Conservation (phyloP, 2,888 invertebrate species). For the Coleophora flavipennella region DNA sequence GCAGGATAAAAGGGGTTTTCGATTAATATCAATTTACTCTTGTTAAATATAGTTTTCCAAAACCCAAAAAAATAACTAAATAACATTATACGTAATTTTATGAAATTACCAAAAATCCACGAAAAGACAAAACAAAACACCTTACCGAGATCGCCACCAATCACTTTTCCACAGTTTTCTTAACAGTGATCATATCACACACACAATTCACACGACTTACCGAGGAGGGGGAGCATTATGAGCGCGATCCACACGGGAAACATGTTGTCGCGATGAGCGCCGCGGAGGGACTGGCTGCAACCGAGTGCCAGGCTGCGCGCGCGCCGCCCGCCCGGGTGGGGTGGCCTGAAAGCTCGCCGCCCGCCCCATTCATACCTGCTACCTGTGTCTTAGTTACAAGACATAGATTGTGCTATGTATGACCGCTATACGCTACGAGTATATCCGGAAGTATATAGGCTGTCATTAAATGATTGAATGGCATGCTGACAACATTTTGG, state of each 20-base stretch:
- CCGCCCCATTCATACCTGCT: constrained; percentile 21
- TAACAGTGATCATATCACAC: not conserved
- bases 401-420: too few relatives aligned
- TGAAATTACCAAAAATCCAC: too few relatives aligned
- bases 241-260: constrained; percentile 63
- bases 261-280: constrained; percentile 62
- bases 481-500: too few relatives aligned
- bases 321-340: constrained; percentile 18
- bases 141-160: not conserved
- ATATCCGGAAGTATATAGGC: not conserved
- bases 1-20: too few relatives aligned
- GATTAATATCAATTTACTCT: too few relatives aligned
- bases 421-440: not conserved
- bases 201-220: constrained; percentile 40
- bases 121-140: constrained; percentile 1
- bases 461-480: too few relatives aligned
- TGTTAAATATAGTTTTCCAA: too few relatives aligned
- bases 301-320: constrained; percentile 40
- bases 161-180: not conserved
- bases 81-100: too few relatives aligned
- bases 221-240: constrained; percentile 62
- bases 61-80: too few relatives aligned
- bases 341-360: constrained; percentile 46
- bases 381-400: too few relatives aligned
- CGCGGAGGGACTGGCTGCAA: constrained; percentile 54